Conservation (phyloP, 2,113 vertebrate genomes). For the Phrynosoma blainvillii region DNA sequence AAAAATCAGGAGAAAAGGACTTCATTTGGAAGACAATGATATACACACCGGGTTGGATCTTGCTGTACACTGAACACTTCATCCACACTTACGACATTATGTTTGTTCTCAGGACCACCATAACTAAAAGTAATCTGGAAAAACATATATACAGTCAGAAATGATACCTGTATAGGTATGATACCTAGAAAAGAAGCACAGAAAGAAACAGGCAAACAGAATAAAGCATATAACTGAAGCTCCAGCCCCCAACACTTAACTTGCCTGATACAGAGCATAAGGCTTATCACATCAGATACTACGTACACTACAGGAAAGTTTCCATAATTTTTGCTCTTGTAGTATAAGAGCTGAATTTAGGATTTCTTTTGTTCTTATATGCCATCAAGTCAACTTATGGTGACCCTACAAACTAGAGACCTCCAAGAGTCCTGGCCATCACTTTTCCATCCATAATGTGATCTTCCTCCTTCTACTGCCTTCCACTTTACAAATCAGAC, state of each 20-base stretch:
- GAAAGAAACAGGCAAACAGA: background rate
- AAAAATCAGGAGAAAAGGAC: background rate
- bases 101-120: constrained; percentile 91
- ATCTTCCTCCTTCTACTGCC: no score
- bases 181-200: background rate
- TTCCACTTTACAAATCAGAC: no score
- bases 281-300: background rate
- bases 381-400: no score
- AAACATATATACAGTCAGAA: background rate
- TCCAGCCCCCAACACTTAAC: background rate
- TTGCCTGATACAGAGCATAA: background rate
- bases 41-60: constrained; percentile 90
- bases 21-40: background rate
- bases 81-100: constrained; percentile 87
- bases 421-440: no score
- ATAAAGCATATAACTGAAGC: background rate
- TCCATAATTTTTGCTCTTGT: background rate
- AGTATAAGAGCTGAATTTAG: background rate
- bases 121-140: constrained; percentile 95
- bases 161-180: background rate
- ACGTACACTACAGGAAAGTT: background rate
- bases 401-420: background rate
- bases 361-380: background rate
- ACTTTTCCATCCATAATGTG: no score
- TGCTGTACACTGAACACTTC: constrained; percentile 87